These are phyloP conservation scores for Sycobia sp. DNA, from an alignment of 1,140 invertebrate genomes.

Conservation along the genomic window DNA sequence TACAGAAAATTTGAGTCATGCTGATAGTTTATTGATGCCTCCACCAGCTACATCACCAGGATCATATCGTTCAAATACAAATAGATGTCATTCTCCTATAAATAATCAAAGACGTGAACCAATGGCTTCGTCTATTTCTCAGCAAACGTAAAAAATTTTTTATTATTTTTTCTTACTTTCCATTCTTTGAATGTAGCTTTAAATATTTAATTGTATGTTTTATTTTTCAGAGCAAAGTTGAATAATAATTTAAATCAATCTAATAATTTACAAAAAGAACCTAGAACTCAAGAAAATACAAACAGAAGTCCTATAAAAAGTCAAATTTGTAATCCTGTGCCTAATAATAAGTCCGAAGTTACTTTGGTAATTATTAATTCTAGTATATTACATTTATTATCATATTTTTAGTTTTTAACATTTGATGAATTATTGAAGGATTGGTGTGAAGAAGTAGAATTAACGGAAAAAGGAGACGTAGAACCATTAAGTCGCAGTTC, in stretches of 20 bases:
- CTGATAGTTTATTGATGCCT: conserved; percentile 51
- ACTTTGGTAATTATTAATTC: conserved; percentile 45
- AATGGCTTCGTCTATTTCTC: conserved; percentile 22
- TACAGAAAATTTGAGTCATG: conserved; percentile 58
- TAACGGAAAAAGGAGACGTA: conserved; percentile 57
- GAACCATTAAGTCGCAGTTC: conserved; percentile 65
- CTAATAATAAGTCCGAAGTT: conserved; percentile 42
- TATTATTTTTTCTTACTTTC: background rate
- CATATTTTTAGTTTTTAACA: conserved; percentile 15
- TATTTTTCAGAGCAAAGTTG: conserved; percentile 38
- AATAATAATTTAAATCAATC: conserved; percentile 41
- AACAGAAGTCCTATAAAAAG: conserved; percentile 45
- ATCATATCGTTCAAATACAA: conserved; percentile 41
- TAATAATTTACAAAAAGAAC: conserved; percentile 41
- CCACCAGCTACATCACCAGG: conserved; percentile 47
- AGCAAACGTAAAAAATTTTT: conserved; percentile 26
- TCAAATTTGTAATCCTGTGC: conserved; percentile 43
- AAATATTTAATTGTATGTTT: background rate
- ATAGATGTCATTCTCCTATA: conserved; percentile 44
- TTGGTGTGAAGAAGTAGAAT: conserved; percentile 66
- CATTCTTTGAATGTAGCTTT: conserved; percentile 2
- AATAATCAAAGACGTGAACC: conserved; percentile 36
- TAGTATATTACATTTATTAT: background rate
- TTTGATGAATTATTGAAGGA: conserved; percentile 49
- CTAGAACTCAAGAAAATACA: conserved; percentile 39